Evolutionary conservation across 2,888 invertebrate genomes (phyloP).

Genomic region (Synergus japonicus): DNA sequence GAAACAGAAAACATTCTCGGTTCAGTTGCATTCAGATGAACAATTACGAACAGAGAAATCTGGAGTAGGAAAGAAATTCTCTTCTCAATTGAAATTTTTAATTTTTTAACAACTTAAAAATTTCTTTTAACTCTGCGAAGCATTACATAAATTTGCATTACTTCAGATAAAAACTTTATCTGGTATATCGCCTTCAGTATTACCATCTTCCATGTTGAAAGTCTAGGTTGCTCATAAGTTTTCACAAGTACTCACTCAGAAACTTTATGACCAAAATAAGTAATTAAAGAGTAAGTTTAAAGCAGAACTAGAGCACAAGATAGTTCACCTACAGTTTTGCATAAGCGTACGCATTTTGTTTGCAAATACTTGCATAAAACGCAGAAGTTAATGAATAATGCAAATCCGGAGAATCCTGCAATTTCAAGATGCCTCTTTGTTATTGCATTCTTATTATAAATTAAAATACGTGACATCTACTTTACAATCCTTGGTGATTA

Average conservation of each 20-base stretch:
- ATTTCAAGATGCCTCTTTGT: too few relatives aligned
- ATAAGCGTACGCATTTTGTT: too few relatives aligned
- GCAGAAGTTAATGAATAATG: too few relatives aligned
- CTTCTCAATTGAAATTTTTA: too few relatives aligned
- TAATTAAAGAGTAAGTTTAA: constrained; percentile 20
- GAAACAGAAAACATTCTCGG: not conserved
- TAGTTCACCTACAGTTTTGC: too few relatives aligned
- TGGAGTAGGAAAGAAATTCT: not conserved
- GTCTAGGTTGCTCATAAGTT: not conserved
- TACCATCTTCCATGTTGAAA: constrained; percentile 10
- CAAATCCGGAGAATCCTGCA: too few relatives aligned
- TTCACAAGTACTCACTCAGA: not conserved
- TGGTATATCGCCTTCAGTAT: not conserved
- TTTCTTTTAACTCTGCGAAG: too few relatives aligned
- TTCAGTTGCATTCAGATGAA: not conserved
- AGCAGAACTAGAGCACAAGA: not conserved
- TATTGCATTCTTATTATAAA: too few relatives aligned
- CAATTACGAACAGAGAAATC: not conserved
- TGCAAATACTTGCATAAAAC: too few relatives aligned
- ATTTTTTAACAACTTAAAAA: too few relatives aligned
- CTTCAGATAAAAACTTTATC: not conserved
- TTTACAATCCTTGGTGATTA: too few relatives aligned
- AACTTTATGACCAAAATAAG: constrained; percentile 24
- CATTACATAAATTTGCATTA: not conserved
- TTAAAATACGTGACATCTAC: too few relatives aligned